These are phyloP conservation scores for Cygnus olor DNA, from an alignment of 2,797 vertebrate genomes.

Conservation along the genomic window DNA sequence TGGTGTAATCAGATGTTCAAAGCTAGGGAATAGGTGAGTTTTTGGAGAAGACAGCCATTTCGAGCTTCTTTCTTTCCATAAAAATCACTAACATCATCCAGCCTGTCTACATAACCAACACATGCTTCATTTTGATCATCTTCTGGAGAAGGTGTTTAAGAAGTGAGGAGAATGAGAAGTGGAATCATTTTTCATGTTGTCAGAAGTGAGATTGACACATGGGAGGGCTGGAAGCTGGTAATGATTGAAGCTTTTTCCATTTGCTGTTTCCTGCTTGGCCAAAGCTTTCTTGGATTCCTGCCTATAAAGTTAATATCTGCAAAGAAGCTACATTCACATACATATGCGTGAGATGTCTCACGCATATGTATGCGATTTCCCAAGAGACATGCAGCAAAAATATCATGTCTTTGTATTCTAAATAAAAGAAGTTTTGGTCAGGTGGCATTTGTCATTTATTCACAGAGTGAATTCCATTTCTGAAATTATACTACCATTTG, in stretches of 20 bases:
- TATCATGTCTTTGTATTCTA: neutral
- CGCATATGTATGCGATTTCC: neutral
- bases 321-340: neutral
- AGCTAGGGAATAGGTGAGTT: neutral
- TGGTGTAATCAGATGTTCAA: neutral
- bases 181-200: neutral
- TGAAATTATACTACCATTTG: neutral
- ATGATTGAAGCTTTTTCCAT: neutral
- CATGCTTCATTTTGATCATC: neutral
- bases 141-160: neutral
- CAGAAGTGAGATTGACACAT: neutral
- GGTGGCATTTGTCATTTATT: neutral
- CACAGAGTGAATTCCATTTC: neutral
- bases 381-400: neutral
- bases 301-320: neutral
- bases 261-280: neutral
- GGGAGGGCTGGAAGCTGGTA: neutral
- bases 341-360: neutral
- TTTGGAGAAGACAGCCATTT: neutral
- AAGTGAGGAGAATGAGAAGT: neutral
- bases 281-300: neutral
- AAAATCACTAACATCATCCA: neutral
- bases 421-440: constrained; percentile 17
- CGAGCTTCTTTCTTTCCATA: neutral
- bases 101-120: neutral